Percentiles rank a stretch among this genome's conserved stretches.
Evolutionary conservation across 2,113 vertebrate genomes (phyloP).

Genomic region (Corvus hawaiiensis): DNA sequence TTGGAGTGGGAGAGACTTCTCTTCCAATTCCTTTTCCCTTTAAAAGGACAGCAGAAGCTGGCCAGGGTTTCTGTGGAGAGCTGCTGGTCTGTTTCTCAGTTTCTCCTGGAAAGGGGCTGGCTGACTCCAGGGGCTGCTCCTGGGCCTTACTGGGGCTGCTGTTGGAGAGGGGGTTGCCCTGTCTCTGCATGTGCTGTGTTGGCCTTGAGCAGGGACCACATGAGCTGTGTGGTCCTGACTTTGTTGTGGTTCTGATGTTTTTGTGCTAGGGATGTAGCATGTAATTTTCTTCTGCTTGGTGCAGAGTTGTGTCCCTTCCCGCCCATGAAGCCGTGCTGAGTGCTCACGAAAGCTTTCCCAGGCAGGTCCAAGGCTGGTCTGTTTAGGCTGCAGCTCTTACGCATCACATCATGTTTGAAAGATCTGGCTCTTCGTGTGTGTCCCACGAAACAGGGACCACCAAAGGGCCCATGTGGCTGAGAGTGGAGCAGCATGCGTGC

Average conservation of each 20-base stretch:
- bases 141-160: neutral
- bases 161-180: neutral
- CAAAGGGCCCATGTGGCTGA: accelerated
- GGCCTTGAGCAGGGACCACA: neutral
- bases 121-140: neutral
- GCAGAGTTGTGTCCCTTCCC: neutral
- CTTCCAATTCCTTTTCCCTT: neutral
- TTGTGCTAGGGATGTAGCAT: neutral
- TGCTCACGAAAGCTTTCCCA: neutral
- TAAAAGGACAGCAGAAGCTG: neutral
- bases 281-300: neutral
- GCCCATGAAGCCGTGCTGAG: accelerated
- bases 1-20: neutral
- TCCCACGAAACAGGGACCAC: accelerated
- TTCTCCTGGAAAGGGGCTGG: neutral
- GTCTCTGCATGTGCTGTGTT: neutral
- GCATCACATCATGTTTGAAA: accelerated
- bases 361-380: neutral
- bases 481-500: accelerated
- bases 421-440: accelerated
- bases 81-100: neutral
- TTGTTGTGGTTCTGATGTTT: neutral
- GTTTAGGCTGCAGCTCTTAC: neutral
- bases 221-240: neutral
- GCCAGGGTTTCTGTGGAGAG: neutral